These are phyloP conservation scores for Glyphotaelius pellucidus DNA, from an alignment of 2,888 invertebrate species.

Conservation along the genomic window DNA sequence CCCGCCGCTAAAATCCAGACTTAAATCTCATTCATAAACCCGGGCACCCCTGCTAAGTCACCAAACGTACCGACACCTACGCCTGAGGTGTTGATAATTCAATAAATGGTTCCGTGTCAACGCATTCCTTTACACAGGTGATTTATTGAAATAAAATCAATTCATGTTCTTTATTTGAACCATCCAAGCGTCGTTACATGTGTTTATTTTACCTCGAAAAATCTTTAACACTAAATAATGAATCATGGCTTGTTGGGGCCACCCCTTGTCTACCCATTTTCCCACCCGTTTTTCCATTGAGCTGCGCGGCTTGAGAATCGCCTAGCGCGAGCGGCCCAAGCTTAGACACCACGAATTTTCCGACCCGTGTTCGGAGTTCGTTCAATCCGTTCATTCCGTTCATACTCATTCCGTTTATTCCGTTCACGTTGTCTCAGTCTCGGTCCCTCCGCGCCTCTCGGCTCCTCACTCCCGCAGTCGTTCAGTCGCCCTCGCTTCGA, in stretches of 20 bases:
- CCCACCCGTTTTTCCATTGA: not conserved
- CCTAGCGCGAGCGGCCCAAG: not conserved
- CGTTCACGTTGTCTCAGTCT: not conserved
- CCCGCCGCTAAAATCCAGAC: too few relatives aligned
- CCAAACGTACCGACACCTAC: too few relatives aligned
- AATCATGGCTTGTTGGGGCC: not conserved
- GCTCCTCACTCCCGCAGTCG: not conserved
- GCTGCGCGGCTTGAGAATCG: not conserved
- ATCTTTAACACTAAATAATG: not conserved
- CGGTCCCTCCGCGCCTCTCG: not conserved
- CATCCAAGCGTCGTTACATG: not conserved
- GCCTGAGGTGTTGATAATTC: too few relatives aligned
- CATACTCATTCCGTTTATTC: not conserved
- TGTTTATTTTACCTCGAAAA: not conserved
- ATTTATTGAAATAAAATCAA: not conserved
- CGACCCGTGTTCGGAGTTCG: not conserved
- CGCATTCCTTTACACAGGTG: not conserved
- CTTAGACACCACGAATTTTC: not conserved
- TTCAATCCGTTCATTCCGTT: not conserved
- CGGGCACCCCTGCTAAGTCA: too few relatives aligned
- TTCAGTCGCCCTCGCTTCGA: not conserved
- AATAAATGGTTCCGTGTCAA: not conserved
- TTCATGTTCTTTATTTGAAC: not conserved
- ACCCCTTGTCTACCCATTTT: not conserved
- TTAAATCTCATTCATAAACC: too few relatives aligned